Percentiles rank a stretch among this genome's conserved stretches.
These are phyloP conservation scores for Tragelaphus imberbis DNA, from an alignment of 2,113 vertebrate species.

Conservation along the genomic window DNA sequence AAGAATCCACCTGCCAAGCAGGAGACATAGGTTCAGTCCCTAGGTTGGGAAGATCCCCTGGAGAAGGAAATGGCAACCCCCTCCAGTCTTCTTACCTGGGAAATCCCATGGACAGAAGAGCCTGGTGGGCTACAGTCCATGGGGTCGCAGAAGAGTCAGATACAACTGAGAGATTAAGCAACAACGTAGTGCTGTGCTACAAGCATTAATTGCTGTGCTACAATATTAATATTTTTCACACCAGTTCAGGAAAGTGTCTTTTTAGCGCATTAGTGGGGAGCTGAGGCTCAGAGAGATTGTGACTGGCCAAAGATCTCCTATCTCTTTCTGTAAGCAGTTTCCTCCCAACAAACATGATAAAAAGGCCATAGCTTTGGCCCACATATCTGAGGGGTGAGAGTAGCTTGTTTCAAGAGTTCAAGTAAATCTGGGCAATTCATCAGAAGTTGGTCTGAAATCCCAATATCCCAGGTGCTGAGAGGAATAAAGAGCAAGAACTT, in stretches of 20 bases:
- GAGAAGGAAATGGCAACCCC: neutral
- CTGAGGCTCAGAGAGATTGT: neutral
- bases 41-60: neutral
- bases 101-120: neutral
- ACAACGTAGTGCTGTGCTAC: fast-evolving
- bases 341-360: neutral
- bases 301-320: neutral
- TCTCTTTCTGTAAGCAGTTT: neutral
- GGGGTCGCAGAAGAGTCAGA: fast-evolving
- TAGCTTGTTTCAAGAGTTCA: neutral
- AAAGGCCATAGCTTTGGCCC: neutral
- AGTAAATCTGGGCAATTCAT: neutral
- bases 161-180: neutral
- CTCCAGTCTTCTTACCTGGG: neutral
- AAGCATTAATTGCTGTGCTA: too few relatives aligned
- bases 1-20: neutral
- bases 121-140: neutral
- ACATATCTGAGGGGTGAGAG: neutral
- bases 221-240: neutral
- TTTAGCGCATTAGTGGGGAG: neutral
- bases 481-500: neutral
- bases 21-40: neutral
- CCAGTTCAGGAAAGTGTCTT: neutral
- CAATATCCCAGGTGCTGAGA: neutral
- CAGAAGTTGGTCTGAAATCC: neutral